Conservation (phyloP, 2,797 vertebrate genomes). For the Megalops cyprinoides region DNA sequence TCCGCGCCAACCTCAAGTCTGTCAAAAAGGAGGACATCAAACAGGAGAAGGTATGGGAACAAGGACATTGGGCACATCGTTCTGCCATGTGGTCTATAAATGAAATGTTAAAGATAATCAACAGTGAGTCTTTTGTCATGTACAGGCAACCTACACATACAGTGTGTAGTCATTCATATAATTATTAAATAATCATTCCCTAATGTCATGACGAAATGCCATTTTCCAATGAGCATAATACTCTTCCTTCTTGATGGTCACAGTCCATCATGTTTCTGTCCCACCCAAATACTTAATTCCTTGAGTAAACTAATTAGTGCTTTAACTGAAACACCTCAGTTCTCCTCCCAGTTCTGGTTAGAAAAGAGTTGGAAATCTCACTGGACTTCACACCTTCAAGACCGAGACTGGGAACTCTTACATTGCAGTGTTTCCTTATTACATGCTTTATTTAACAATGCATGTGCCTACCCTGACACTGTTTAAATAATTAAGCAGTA, state of each 20-base stretch:
- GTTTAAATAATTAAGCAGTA: no score
- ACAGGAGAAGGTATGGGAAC: slow-evolving; percentile 57
- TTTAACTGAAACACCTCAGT: background rate
- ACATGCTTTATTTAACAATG: no score
- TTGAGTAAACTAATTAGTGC: background rate
- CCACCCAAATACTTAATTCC: no score
- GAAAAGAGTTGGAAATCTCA: background rate
- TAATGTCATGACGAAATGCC: background rate
- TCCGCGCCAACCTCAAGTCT: slow-evolving; percentile 63
- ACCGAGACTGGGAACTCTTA: no score
- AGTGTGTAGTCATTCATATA: background rate
- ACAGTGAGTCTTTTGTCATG: background rate
- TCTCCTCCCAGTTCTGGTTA: no score
- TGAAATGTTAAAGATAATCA: background rate
- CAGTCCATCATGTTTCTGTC: no score
- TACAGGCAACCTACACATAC: no score
- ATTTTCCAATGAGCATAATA: background rate
- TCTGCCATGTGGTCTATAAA: background rate
- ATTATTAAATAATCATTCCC: background rate
- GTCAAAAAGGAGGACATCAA: slow-evolving; percentile 67
- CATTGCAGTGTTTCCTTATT: no score
- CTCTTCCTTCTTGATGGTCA: no score
- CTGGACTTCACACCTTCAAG: no score
- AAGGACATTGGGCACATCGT: background rate
- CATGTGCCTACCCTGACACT: no score